Conservation (phyloP, 2,113 vertebrate species). For the Proteles cristata region DNA sequence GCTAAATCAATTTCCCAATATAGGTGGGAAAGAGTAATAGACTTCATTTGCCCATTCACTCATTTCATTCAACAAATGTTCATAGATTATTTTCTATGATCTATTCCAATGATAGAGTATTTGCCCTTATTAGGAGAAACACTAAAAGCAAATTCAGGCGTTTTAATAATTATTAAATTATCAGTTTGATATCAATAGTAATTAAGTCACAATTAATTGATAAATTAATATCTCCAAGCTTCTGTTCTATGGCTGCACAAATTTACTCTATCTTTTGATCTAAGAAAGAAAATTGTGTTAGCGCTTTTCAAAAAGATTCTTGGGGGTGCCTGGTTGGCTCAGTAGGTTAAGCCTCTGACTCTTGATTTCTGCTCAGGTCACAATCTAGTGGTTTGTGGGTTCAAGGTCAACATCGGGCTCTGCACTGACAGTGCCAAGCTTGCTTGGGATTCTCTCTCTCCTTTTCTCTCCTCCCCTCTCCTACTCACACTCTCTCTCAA, state of each 20-base stretch:
- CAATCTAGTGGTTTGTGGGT: no score
- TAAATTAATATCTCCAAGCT: background rate
- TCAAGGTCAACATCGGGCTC: no score
- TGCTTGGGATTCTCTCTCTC: no score
- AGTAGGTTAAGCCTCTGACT: no score
- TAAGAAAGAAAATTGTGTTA: background rate
- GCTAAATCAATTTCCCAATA: background rate
- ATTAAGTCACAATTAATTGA: background rate
- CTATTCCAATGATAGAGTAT: background rate
- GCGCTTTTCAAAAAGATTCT: background rate
- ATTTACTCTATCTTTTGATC: background rate
- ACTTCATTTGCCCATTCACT: background rate
- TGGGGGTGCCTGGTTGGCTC: no score
- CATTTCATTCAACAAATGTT: background rate
- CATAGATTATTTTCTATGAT: background rate
- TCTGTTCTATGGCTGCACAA: background rate
- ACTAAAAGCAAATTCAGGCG: background rate
- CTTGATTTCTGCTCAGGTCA: no score
- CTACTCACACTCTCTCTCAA: no score
- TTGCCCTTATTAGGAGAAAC: background rate
- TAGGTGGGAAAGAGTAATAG: background rate
- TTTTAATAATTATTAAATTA: background rate
- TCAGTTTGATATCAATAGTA: background rate
- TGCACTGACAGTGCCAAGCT: no score
- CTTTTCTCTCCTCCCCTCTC: no score